A percentile compares a stretch with the other conserved stretches of the same genome.
These are phyloP conservation scores for Lytechinus pictus DNA, from an alignment of 35 echinoderm and acorn worm species.

Conservation along the genomic window DNA sequence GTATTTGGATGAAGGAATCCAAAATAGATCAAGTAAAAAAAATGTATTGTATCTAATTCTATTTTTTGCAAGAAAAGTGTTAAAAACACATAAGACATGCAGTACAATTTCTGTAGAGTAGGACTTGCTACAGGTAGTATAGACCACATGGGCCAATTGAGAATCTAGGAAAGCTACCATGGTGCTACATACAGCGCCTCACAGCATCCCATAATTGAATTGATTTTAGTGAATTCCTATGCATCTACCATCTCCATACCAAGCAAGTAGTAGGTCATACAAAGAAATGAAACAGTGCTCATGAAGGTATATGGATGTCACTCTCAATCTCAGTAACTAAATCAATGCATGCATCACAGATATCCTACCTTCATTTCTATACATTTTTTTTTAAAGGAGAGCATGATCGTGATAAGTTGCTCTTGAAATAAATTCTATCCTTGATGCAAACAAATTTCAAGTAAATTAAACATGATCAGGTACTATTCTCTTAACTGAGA, in stretches of 20 bases:
- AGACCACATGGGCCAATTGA: background rate
- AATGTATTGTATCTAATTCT: too few species aligned
- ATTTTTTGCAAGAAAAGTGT: too few species aligned
- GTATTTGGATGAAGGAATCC: too few species aligned
- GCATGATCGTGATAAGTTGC: background rate
- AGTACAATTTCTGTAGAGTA: background rate
- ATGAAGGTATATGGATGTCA: background rate
- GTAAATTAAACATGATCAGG: background rate
- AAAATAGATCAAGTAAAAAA: too few species aligned
- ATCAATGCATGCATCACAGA: background rate
- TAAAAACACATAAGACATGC: too few species aligned
- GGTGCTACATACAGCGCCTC: background rate
- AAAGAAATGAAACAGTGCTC: constrained; percentile 11
- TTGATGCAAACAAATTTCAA: background rate
- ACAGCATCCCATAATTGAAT: background rate
- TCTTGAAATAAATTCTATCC: background rate
- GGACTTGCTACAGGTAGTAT: background rate
- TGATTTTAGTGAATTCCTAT: constrained; percentile 6
- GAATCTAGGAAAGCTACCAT: background rate
- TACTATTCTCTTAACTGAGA: background rate
- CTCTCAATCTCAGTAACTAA: background rate
- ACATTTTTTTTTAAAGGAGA: background rate
- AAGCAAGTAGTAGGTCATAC: background rate
- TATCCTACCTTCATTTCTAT: background rate
- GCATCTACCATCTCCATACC: background rate